Evolutionary conservation across 2,113 vertebrate species (phyloP), one percentile per base, ranked within the genome.

Genomic region (Cyphomyrus discorhynchus): DNA sequence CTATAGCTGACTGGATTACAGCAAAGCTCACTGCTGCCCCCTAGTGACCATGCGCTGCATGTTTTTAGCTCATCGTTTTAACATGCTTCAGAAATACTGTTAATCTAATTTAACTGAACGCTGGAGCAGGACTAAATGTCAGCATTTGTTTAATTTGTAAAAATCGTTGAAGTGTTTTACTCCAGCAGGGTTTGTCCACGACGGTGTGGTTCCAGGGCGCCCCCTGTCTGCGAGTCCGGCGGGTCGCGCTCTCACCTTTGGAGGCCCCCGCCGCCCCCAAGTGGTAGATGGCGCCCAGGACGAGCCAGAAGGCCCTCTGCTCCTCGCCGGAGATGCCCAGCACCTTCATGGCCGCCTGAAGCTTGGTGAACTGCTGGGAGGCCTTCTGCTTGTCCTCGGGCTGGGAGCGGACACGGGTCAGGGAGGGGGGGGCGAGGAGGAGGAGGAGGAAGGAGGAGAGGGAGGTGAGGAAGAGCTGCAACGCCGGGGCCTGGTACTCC

Each of bases 261-360:
- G 98, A 99, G 80, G 98, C 98, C 27, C 98, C 98, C 0, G 98
- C 98, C 0, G 98, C 97, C 77, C 98, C 98, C 47, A 99, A 95
- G 90, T 99, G 98, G 93, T 97, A 99, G 92, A 99, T 97, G 89
- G 98, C 97, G 19, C 97, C 97, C 90, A 99, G 95, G 90, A 99
- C 87, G 1, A 95, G 94, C 96, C 96, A 96, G 74, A 96, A 93
- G 91, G 96, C 97, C 91, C 96, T 97, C 93, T 99, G 98, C 90
- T 99, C 98, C 3, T 99, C 98, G 0, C 91, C 2, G 0, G 96
- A 97, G 93, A 99, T 96, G 82, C 97, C 97, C 93, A 99, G 95
- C 90, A 98, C 97, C 92, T 98, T 99, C 98, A 99, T 97, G 92
- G 98, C 98, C 0, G 97, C 95, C 94, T 98, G 98, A 7, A 99